Percentiles rank a stretch among this genome's conserved stretches.
Conservation (phyloP, 2,888 invertebrate genomes). For the Coremacera marginata region DNA sequence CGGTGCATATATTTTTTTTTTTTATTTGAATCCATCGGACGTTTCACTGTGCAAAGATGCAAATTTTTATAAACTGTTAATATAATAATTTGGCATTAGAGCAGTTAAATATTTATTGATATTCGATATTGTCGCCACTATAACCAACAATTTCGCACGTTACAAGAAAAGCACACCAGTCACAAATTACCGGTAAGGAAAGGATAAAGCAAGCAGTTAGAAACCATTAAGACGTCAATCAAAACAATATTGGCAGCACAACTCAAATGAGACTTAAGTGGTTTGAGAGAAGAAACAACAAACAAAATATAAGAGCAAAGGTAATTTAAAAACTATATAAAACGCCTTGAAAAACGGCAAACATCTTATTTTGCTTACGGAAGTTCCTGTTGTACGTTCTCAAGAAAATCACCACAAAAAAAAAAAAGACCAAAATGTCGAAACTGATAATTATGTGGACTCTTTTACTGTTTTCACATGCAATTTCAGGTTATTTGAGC, state of each 20-base stretch:
- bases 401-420: not conserved
- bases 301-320: too few species aligned
- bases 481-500: not conserved
- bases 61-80: too few species aligned
- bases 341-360: too few species aligned
- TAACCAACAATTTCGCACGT: not conserved
- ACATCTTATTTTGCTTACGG: constrained; percentile 1
- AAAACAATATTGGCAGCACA: too few species aligned
- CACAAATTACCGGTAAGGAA: not conserved
- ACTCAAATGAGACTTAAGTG: too few species aligned
- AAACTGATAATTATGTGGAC: not conserved
- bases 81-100: not conserved
- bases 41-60: too few species aligned
- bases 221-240: too few species aligned
- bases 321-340: too few species aligned
- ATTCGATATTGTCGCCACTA: not conserved
- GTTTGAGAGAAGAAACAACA: too few species aligned
- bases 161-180: not conserved
- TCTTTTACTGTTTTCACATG: not conserved
- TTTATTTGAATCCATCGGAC: too few species aligned
- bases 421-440: not conserved
- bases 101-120: not conserved
- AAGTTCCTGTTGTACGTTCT: not conserved
- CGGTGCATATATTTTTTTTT: too few species aligned
- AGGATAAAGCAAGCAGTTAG: too few species aligned